These are phyloP conservation scores for Eristalinus aeneus DNA, from an alignment of 2,888 invertebrate genomes.

Conservation along the genomic window DNA sequence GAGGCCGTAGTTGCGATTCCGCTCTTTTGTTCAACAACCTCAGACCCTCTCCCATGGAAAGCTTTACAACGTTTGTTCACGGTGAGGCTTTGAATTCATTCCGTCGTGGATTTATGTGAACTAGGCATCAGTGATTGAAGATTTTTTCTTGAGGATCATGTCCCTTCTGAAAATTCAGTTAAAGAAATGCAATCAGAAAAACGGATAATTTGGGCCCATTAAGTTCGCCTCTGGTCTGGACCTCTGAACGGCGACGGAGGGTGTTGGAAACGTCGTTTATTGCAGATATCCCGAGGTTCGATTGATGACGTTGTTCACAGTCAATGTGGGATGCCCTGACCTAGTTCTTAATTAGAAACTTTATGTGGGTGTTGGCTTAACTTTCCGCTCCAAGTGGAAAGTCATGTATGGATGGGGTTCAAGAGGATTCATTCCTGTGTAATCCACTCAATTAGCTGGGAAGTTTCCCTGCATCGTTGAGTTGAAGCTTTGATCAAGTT, in stretches of 20 bases:
- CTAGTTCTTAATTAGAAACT: neutral
- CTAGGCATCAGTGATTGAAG: too few species aligned
- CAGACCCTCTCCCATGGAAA: too few species aligned
- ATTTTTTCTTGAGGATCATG: too few species aligned
- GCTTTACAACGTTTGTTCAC: too few species aligned
- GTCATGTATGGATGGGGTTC: neutral
- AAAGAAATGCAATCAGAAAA: conserved; percentile 41
- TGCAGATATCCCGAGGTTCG: neutral
- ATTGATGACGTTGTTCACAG: neutral
- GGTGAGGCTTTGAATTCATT: too few species aligned
- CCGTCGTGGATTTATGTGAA: too few species aligned
- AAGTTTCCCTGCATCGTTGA: neutral
- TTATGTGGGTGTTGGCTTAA: neutral
- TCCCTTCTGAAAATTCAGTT: conserved; percentile 40
- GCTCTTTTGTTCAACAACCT: too few species aligned
- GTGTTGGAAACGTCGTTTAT: conserved; percentile 22
- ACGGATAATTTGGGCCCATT: conserved; percentile 35
- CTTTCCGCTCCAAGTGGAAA: neutral
- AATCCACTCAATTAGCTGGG: neutral
- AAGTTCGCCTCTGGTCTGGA: neutral
- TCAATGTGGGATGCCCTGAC: neutral
- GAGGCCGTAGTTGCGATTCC: too few species aligned
- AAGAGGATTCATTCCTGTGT: neutral
- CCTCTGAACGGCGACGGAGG: neutral
- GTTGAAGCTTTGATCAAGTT: neutral